Base-by-base conservation (phyloP, 2,113 vertebrate species). In the Ciconia maguari region DNA sequence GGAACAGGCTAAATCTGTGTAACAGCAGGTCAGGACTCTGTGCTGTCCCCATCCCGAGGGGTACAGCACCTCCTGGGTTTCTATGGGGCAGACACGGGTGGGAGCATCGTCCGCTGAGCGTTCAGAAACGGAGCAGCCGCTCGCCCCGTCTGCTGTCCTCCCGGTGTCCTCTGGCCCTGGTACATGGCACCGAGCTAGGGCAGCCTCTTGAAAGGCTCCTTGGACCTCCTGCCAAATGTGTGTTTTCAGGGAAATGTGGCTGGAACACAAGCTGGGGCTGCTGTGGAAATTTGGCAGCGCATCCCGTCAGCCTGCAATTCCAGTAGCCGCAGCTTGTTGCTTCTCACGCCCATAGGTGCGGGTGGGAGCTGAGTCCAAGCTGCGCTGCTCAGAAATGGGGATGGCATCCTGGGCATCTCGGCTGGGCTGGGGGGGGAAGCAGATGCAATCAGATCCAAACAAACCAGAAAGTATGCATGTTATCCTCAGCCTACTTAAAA, bases 161-260 rank as follows among this genome's bases (percentile, higher is more conserved):
- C 34, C 1, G 2, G 6, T 0, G 3, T 60, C 74, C 78, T 52
- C 57, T 5, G 32, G 64, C 52, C 64, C n/a, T 0, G 57, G 26
- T 26, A 16, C 3, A 0, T 6, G 1, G 58, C 55, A 16, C 79
- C 1, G 36, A 51, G 69, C 77, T 24, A 14, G 54, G 49, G 9
- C 75, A 82, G 90, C 86, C 90, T 83, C 78, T 64, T 18, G 11
- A 4, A 9, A 41, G 74, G 91, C 95, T 86, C 58, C 86, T 57
- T 2, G 57, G 76, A 7, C 62, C 60, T 83, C 30, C 65, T 89
- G 94, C 89, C 91, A 79, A 79, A 65, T 3, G 81, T 69, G 76
- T 92, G 82, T 93, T 96, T 94, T 74, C 82, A 90, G 95, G 93
- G 92, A 91, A 88, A 55, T 15, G 54, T 0, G 72, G 60, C 94